These are phyloP conservation scores for Sphyrna mokarran DNA, from an alignment of 2,113 vertebrate genomes.

Conservation along the genomic window DNA sequence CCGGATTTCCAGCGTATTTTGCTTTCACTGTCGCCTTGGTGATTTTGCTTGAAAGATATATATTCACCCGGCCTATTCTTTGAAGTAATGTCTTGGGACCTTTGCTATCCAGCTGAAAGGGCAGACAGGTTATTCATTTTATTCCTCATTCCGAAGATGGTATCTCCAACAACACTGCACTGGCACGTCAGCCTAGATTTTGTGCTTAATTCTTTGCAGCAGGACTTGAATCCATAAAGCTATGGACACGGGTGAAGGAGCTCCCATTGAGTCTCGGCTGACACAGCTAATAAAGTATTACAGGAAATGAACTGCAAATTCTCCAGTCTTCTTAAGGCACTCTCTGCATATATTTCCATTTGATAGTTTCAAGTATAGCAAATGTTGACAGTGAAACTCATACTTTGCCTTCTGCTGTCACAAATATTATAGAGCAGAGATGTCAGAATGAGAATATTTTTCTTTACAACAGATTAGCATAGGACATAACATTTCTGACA, in stretches of 20 bases:
- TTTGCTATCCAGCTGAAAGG: neutral
- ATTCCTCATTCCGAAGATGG: neutral
- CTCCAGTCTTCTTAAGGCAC: neutral
- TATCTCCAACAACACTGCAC: neutral
- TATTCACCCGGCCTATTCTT: too few relatives aligned
- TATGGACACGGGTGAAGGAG: neutral
- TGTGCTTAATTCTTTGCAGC: neutral
- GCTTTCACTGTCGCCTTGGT: neutral
- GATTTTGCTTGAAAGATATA: neutral
- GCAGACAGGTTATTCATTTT: neutral
- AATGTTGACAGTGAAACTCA: constrained; percentile 3
- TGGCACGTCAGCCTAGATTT: neutral
- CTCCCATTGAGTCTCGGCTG: too few relatives aligned
- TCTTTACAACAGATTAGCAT: neutral
- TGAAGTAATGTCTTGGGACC: neutral
- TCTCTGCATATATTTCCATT: neutral
- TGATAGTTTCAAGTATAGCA: neutral
- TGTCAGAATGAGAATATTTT: neutral
- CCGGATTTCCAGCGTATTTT: neutral
- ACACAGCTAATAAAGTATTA: neutral
- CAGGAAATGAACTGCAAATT: neutral
- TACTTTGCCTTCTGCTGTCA: neutral
- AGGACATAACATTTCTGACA: neutral
- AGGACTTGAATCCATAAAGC: neutral
- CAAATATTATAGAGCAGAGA: neutral